A percentile compares a stretch with the other conserved stretches of the same genome.
Conservation (phyloP, 2,113 vertebrate species). For the Chionomys nivalis region DNA sequence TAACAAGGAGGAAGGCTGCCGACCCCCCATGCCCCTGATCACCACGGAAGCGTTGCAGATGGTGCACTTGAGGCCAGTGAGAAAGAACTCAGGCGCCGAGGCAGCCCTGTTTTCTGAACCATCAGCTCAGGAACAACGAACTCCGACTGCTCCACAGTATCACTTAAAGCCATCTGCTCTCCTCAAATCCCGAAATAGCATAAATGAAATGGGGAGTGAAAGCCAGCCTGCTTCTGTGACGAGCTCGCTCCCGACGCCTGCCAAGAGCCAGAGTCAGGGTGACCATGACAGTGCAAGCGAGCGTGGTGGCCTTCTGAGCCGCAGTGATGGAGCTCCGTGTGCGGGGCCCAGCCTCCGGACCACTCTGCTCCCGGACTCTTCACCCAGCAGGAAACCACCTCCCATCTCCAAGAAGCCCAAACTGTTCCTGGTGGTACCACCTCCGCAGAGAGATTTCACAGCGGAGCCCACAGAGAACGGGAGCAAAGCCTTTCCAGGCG, state of each 20-base stretch:
- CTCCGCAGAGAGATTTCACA: conserved; percentile 84
- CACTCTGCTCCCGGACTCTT: conserved; percentile 69
- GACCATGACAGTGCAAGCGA: conserved; percentile 57
- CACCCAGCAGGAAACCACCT: conserved; percentile 92
- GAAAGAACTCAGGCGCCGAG: conserved; percentile 81
- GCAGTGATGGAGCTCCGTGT: neutral
- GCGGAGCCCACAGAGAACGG: conserved; percentile 83
- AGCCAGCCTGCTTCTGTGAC: conserved; percentile 84
- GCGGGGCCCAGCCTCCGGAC: conserved; percentile 15
- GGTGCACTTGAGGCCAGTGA: conserved; percentile 94
- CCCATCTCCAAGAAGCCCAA: conserved; percentile 95
- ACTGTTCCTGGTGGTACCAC: conserved; percentile 88
- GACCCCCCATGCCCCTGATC: conserved; percentile 90
- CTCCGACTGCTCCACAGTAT: conserved; percentile 76
- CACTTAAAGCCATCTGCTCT: conserved; percentile 85
- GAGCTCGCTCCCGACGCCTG: conserved; percentile 81
- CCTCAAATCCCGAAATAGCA: conserved; percentile 83
- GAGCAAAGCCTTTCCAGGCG: conserved; percentile 76
- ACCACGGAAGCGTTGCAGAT: conserved; percentile 93
- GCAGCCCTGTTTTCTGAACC: conserved; percentile 71
- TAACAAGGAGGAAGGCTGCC: conserved; percentile 79
- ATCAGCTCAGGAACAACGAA: conserved; percentile 84
- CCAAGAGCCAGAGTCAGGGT: conserved; percentile 78
- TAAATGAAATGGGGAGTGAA: conserved; percentile 83
- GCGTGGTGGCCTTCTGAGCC: conserved; percentile 43